Evolutionary conservation across 2,113 vertebrate genomes (phyloP).

Genomic region (Calyptommatus sinebrachiatus): DNA sequence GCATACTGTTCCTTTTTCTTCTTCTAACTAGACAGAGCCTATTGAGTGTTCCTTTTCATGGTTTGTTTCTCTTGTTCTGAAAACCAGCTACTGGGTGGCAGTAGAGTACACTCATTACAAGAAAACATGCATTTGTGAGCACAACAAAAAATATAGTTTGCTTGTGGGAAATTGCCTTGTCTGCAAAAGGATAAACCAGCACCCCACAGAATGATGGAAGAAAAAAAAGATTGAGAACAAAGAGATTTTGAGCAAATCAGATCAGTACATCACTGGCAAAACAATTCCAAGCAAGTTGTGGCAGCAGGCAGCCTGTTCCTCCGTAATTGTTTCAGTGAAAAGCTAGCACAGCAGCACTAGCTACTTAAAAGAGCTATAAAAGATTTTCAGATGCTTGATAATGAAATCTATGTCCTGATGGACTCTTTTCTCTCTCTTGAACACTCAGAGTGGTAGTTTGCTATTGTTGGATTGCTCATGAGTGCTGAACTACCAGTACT

Average conservation of each 20-base stretch:
- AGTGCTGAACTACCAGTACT: not conserved
- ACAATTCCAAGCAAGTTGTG: slow-evolving; percentile 12
- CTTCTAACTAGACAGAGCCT: not conserved
- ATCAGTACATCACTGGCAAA: slow-evolving; percentile 36
- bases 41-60: slow-evolving; percentile 30
- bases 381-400: slow-evolving; percentile 30
- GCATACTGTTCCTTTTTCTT: not conserved
- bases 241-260: slow-evolving; percentile 31
- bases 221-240: slow-evolving; percentile 45
- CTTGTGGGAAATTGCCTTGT: not conserved
- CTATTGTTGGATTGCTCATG: not conserved
- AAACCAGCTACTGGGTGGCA: slow-evolving; percentile 15
- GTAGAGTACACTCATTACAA: slow-evolving; percentile 34
- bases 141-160: slow-evolving; percentile 33
- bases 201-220: slow-evolving; percentile 30
- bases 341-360: not conserved
- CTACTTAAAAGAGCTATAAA: slow-evolving; percentile 33
- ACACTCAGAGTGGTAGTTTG: not conserved
- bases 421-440: slow-evolving; percentile 3
- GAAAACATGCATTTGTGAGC: slow-evolving; percentile 39
- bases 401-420: not conserved
- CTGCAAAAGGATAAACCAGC: not conserved
- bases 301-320: rapidly evolving
- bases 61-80: slow-evolving; percentile 37
- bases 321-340: slow-evolving; percentile 40